Conservation (phyloP, 2,888 invertebrate species). For the Diaprepes abbreviatus region DNA sequence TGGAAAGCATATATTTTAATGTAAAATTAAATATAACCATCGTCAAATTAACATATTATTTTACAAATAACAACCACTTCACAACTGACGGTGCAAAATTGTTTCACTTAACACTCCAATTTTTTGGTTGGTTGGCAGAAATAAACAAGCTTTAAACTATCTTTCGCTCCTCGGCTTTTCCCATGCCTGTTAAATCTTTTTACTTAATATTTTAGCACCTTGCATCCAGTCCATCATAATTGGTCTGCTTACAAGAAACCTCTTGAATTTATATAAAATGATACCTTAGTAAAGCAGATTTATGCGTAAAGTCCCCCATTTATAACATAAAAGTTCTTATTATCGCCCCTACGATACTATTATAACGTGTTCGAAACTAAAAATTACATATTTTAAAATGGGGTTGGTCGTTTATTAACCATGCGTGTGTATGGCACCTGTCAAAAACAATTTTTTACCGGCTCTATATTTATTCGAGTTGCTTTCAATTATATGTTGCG, state of each 20-base stretch:
- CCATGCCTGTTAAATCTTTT: too few relatives aligned
- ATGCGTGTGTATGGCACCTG: constrained; percentile 40
- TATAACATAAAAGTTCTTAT: neutral
- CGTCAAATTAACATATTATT: too few relatives aligned
- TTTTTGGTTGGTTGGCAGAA: too few relatives aligned
- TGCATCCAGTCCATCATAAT: neutral
- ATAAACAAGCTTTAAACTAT: too few relatives aligned
- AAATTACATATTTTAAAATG: constrained; percentile 4
- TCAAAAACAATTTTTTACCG: constrained; percentile 34
- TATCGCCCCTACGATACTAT: neutral
- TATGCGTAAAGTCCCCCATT: neutral
- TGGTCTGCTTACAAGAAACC: too few relatives aligned
- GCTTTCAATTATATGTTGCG: constrained; percentile 41
- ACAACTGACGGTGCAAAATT: too few relatives aligned
- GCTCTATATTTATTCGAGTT: constrained; percentile 43
- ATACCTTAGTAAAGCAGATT: neutral
- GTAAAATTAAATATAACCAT: too few relatives aligned
- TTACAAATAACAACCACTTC: too few relatives aligned
- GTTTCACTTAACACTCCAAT: too few relatives aligned
- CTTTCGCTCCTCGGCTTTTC: too few relatives aligned
- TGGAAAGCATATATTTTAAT: too few relatives aligned
- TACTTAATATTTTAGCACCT: neutral
- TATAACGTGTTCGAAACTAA: constrained; percentile 1
- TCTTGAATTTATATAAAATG: neutral
- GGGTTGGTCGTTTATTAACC: neutral